These are phyloP conservation scores for Mycalesis mineus DNA, from an alignment of 2,888 invertebrate genomes.

Conservation along the genomic window DNA sequence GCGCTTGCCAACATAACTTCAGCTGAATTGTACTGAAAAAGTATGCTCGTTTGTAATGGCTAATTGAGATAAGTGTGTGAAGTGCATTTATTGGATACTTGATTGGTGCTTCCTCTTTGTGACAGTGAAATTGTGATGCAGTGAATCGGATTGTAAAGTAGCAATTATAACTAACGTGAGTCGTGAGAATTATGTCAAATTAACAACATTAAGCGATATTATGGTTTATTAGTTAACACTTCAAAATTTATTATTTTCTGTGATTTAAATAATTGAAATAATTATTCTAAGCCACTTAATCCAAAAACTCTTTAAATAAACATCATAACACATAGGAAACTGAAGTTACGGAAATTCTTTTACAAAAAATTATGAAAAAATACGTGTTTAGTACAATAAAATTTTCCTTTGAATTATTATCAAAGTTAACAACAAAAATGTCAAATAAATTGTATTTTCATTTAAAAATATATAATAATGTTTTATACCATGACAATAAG, in stretches of 20 bases:
- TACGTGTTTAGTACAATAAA: too few relatives aligned
- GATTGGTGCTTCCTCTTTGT: slow-evolving; percentile 17
- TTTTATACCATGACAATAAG: neutral
- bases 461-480: neutral
- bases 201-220: neutral
- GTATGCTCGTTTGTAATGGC: slow-evolving; percentile 42
- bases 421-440: too few relatives aligned
- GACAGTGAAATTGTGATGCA: slow-evolving; percentile 16
- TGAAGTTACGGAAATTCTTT: too few relatives aligned
- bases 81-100: slow-evolving; percentile 16
- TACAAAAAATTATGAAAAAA: too few relatives aligned
- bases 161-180: slow-evolving; percentile 11
- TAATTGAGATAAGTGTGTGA: slow-evolving; percentile 18
- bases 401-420: too few relatives aligned
- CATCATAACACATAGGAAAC: too few relatives aligned
- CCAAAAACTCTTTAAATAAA: too few relatives aligned
- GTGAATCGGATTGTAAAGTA: slow-evolving; percentile 18
- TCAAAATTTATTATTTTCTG: too few relatives aligned
- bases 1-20: slow-evolving; percentile 65
- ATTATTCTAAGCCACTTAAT: too few relatives aligned
- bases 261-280: too few relatives aligned
- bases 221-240: neutral
- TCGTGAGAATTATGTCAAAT: neutral
- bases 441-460: neutral
- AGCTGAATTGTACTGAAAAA: slow-evolving; percentile 58